These are phyloP conservation scores for Momotus momota DNA, from an alignment of 2,797 vertebrate species.

Conservation along the genomic window DNA sequence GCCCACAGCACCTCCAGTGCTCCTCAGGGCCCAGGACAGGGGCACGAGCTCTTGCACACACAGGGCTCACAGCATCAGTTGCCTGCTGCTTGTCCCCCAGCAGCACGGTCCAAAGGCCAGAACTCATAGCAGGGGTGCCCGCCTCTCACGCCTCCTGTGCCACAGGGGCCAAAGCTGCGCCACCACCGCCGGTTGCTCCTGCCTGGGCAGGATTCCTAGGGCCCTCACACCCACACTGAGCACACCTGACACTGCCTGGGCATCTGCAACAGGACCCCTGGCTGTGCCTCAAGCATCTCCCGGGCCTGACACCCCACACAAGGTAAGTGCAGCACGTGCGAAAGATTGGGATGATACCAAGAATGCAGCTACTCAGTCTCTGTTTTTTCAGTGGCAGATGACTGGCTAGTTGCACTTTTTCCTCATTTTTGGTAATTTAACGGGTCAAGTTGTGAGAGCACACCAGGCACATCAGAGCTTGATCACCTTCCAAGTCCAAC, in stretches of 20 bases:
- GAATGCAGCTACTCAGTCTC: background rate
- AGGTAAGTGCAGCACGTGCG: background rate
- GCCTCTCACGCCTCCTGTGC: background rate
- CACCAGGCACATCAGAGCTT: fast-evolving
- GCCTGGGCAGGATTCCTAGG: too few species aligned
- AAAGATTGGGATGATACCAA: background rate
- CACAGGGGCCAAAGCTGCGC: background rate
- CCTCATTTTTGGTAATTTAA: background rate
- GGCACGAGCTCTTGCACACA: background rate
- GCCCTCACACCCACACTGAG: background rate
- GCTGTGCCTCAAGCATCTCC: background rate
- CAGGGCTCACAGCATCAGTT: background rate
- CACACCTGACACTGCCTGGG: background rate
- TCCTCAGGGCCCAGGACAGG: fast-evolving
- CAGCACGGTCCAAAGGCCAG: fast-evolving
- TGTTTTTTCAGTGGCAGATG: background rate
- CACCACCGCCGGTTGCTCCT: background rate
- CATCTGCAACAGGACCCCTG: background rate
- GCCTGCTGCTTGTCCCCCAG: background rate
- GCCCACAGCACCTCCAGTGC: background rate
- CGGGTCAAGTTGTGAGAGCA: background rate
- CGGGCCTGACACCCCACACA: background rate
- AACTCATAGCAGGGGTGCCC: fast-evolving
- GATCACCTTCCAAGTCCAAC: background rate
- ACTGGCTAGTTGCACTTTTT: background rate